Evolutionary conservation across 23 tunicate genomes (phyloP).

Genomic region (Trididemnum miniatum): DNA sequence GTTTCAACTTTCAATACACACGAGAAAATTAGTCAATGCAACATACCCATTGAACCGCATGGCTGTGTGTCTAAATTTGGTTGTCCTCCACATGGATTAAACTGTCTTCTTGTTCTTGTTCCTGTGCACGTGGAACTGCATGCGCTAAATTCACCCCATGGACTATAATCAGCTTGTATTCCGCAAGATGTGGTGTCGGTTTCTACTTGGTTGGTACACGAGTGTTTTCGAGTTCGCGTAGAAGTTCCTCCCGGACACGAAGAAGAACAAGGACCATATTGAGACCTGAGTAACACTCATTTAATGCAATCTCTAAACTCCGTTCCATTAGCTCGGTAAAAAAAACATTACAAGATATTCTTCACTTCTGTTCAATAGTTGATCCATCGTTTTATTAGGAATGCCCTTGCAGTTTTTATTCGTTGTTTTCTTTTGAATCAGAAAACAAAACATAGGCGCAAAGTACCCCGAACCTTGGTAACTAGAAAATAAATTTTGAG

Average conservation of each 20-base stretch:
- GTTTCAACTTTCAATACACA: too few species aligned
- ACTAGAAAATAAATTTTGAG: too few species aligned
- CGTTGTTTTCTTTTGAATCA: too few species aligned
- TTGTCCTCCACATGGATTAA: constrained; percentile 47
- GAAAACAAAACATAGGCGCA: too few species aligned
- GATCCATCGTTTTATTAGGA: too few species aligned
- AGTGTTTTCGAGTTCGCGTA: constrained; percentile 67
- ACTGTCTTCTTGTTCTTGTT: constrained; percentile 39
- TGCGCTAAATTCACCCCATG: constrained; percentile 66
- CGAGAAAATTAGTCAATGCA: background rate
- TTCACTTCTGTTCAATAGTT: too few species aligned
- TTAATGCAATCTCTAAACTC: too few species aligned
- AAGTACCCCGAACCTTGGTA: too few species aligned
- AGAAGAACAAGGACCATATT: constrained; percentile 53
- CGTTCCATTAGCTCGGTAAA: too few species aligned
- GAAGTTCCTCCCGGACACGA: constrained; percentile 81
- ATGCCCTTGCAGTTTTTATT: too few species aligned
- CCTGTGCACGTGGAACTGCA: constrained; percentile 85
- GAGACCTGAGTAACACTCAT: background rate
- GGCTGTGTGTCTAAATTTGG: constrained; percentile 39
- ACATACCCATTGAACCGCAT: constrained; percentile 72
- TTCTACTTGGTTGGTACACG: constrained; percentile 48
- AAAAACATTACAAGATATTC: too few species aligned
- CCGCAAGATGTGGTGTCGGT: constrained; percentile 57
- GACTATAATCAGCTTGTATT: constrained; percentile 38